Evolutionary conservation across 2,113 vertebrate species (phyloP), one percentile per base, ranked within the genome.

Genomic region (Semicossyphus pulcher): DNA sequence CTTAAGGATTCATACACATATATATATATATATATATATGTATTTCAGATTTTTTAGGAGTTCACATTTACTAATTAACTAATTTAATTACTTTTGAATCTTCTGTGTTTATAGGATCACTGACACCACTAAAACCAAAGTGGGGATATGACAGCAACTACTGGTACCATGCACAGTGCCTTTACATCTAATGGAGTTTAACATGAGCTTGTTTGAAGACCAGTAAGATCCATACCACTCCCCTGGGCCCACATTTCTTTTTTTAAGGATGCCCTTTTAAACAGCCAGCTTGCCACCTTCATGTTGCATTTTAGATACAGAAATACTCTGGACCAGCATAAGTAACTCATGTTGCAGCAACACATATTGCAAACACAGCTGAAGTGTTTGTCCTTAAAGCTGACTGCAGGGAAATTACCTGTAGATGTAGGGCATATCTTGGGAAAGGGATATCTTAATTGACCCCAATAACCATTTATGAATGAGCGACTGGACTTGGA

Each of bases 291-390:
- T 64, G 26, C 45, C 41, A 63, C 47, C 53, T 42, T 63, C 72
- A 49, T 41, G 75, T 72, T 72, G 52, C 57, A 59, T 48, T 48
- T 56, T 52, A 9, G 63, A 66, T 76, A 81, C 73, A 85, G 66
- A 79, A 87, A 83, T 88, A 85, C 83, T 68, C 53, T 32, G 52
- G 31, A 66, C 54, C 23, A 25, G 25, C 37, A 44, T 18, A 66
- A 31, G 42, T 67, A 45, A 58, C 41, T 85, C 66, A 41, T 61
- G 51, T 88, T 88, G 77, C 86, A 84, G 60, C 1, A n/a, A 32
- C 42, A 20, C 6, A 9, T 44, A 44, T 44, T 8, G 6, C 7
- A 11, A 10, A 80, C 73, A 78, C 84, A 85, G 78, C 81, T 86
- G 78, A 83, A 54, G 6, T 45, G 48, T 36, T 20, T 53, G 71